Evolutionary conservation across 2,797 vertebrate species (phyloP).

Genomic region (Bovichtus diacanthus): DNA sequence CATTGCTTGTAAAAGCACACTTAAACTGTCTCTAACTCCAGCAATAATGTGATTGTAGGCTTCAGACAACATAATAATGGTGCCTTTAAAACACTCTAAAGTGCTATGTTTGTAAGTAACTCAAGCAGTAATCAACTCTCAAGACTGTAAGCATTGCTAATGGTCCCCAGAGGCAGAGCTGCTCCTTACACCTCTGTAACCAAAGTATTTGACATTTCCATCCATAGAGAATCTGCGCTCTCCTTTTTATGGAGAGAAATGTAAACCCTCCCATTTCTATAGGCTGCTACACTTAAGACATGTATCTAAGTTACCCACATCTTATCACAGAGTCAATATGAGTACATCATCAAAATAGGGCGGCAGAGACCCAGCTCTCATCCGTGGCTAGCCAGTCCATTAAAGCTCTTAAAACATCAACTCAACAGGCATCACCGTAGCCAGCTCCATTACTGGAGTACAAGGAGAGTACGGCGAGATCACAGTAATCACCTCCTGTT

Average conservation of each 20-base stretch:
- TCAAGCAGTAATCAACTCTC: conserved; percentile 27
- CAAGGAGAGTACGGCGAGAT: conserved; percentile 54
- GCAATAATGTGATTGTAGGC: conserved; percentile 46
- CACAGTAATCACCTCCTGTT: conserved; percentile 68
- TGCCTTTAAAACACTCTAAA: conserved; percentile 45
- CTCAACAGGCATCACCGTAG: conserved; percentile 66
- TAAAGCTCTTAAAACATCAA: conserved; percentile 78
- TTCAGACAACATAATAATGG: conserved; percentile 56
- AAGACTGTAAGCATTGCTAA: conserved; percentile 1
- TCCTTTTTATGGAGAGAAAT: conserved; percentile 19
- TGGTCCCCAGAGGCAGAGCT: neutral
- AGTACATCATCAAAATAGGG: conserved; percentile 49
- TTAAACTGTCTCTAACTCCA: conserved; percentile 45
- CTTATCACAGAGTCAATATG: neutral
- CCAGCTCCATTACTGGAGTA: conserved; percentile 63
- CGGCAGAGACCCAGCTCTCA: conserved; percentile 38
- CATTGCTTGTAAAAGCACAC: conserved; percentile 42
- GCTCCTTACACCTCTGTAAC: conserved; percentile 9
- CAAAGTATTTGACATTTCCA: neutral
- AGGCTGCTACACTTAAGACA: conserved; percentile 12
- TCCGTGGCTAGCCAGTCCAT: conserved; percentile 64
- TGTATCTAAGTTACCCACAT: conserved; percentile 30
- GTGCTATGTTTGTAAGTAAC: conserved; percentile 37
- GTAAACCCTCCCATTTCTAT: conserved; percentile 23
- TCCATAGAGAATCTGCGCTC: neutral